Evolutionary conservation across 2,113 vertebrate genomes (phyloP), one percentile per base, ranked within the genome.

Genomic region (Tragelaphus strepsiceros): DNA sequence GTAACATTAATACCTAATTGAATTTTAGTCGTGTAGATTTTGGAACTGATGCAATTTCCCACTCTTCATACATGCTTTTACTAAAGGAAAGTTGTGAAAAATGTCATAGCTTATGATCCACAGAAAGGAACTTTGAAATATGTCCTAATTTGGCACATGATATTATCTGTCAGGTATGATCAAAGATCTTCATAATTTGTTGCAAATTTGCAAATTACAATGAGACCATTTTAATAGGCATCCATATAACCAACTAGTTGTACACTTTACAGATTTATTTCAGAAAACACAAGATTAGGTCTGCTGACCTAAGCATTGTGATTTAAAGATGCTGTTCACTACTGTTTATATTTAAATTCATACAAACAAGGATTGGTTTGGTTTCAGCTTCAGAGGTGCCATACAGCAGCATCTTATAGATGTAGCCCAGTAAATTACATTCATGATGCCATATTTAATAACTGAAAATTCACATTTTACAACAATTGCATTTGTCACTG

Each of bases 401-500:
- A 84, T 89, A 8, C 0, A 88, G 92, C 67, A 81, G 71, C 86
- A 98, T 94, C 98, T 95, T 43, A 95, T 88, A 90, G 64, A 32
- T 85, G 95, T 95, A 97, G 30, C 71, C 74, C 80, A 97, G 98
- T 95, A 98, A 98, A 99, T 98, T 97, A 98, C 98, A 98, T 98
- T 97, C 98, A 97, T 89, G 97, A 98, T 98, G 21, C 98, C 87
- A 90, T 97, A 85, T 94, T 98, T 98, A 98, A 98, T 96, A 98
- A 96, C 97, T 78, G 96, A 98, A 98, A 98, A 99, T 98, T 86
- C 99, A 97, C 98, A 96, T 98, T 98, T 98, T 94, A 78, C 93
- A 58, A 71, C 97, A 71, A 98, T 98, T 97, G 97, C 99, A 98
- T 99, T 99, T 99, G 98, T 99, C 99, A 99, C 92, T 98, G 93